phyloP scores from a whole-genome alignment of 2,888 invertebrate genomes.

The Erebia aethiops region DNA sequence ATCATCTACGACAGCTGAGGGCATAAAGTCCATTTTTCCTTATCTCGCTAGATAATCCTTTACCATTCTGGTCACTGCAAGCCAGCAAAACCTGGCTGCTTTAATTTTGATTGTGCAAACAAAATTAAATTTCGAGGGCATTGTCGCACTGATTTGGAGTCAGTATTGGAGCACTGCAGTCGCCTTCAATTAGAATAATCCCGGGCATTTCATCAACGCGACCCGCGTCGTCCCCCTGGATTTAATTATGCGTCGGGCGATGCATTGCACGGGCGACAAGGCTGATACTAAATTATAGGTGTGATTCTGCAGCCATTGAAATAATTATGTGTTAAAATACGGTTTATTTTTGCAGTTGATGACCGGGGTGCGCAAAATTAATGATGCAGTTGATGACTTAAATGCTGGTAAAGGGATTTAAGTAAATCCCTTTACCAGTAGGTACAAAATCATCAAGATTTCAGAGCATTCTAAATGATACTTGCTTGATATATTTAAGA shows the following conservation, averaged over 20 bases:
- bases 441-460: no score
- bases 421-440: no score
- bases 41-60: neutral
- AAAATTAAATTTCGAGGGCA: neutral
- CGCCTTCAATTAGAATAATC: conserved; percentile 36
- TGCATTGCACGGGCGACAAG: neutral
- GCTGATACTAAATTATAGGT: conserved; percentile 8
- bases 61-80: neutral
- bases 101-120: neutral
- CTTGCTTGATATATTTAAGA: no score
- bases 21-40: no score
- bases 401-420: no score
- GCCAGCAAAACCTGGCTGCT: neutral
- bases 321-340: neutral
- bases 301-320: conserved; percentile 12
- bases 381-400: no score
- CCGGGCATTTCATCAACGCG: conserved; percentile 45
- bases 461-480: no score
- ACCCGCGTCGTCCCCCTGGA: conserved; percentile 45
- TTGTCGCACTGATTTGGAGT: neutral
- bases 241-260: conserved; percentile 54
- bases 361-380: no score
- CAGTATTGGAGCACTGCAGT: conserved; percentile 20
- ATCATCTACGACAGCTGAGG: no score
- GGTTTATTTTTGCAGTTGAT: no score